A percentile compares a stretch with the other conserved stretches of the same genome.
Evolutionary conservation across 23 tunicate genomes (phyloP).

Genomic region (Ascidia mentula): DNA sequence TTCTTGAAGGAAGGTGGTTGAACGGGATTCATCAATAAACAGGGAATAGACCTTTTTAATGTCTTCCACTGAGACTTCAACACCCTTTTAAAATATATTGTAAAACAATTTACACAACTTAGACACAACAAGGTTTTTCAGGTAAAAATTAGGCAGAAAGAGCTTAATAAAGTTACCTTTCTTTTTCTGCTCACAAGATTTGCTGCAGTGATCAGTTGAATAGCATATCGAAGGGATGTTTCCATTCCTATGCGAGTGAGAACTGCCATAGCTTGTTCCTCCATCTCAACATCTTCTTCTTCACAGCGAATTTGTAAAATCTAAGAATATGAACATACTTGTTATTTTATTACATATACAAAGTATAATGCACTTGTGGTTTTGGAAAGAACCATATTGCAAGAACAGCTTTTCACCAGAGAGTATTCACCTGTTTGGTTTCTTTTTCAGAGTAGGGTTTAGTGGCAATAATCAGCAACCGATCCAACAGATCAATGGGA

Average conservation of each 20-base stretch:
- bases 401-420: background rate
- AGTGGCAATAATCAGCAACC: constrained; percentile 84
- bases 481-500: constrained; percentile 86
- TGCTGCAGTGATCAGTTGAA: constrained; percentile 95
- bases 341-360: background rate
- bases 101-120: no score
- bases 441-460: constrained; percentile 88
- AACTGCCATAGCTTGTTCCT: constrained; percentile 84
- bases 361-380: no score
- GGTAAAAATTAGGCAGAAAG: background rate
- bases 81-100: constrained; percentile 34
- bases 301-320: constrained; percentile 82
- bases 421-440: constrained; percentile 77
- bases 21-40: constrained; percentile 92
- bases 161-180: constrained; percentile 34
- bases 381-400: background rate
- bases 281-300: constrained; percentile 98
- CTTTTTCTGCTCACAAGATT: constrained; percentile 66
- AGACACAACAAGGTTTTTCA: background rate
- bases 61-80: constrained; percentile 88
- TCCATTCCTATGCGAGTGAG: constrained; percentile 90
- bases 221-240: constrained; percentile 94
- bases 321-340: constrained; percentile 7
- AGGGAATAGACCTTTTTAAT: constrained; percentile 82
- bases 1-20: constrained; percentile 95